Evolutionary conservation across 2,113 vertebrate species (phyloP), one percentile per base, ranked within the genome.

Genomic region (Callorhinus ursinus): DNA sequence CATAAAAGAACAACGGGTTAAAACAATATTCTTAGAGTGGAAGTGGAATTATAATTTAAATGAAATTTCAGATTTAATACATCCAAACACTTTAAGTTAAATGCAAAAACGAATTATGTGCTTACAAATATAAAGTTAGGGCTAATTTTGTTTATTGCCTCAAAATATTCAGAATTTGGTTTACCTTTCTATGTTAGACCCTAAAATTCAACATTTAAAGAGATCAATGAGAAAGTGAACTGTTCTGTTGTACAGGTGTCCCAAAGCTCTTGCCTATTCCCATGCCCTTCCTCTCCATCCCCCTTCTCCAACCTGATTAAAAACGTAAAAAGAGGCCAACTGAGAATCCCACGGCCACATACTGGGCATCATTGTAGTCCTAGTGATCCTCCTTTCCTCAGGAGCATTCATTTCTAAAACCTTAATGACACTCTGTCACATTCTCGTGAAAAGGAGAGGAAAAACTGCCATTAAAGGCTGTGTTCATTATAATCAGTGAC

Each of bases 341-440:
- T 82, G 97, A 97, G 95, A 97, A 97, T 79, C 95, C 84, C 90
- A 95, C 3, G 39, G 95, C 97, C 97, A 98, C 98, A 96, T 93
- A 98, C 96, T 96, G 98, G 95, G 97, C 90, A 96, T 97, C 90
- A 96, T 82, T 97, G 96, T 97, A 97, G 88, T 96, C 92, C 96
- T 88, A 93, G 97, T 79, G 96, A 97, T 96, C 90, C 97, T 98
- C 97, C 96, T 97, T 96, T 97, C 98, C 96, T 97, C 94, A 96
- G 79, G 95, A 97, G 97, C 88, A 97, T 97, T 97, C 96, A 98
- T 85, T 98, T 97, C 96, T 97, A 97, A 98, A 98, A 98, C 96
- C 96, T 96, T 98, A 97, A 98, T 96, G 96, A 98, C 96, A 98
- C 91, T 65, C 91, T 94, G 82, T 82, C 96, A 97, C 49, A 85